Evolutionary conservation across 2,888 invertebrate genomes (phyloP), one percentile per base, ranked within the genome.

Genomic region (Zootermopsis nevadensis): DNA sequence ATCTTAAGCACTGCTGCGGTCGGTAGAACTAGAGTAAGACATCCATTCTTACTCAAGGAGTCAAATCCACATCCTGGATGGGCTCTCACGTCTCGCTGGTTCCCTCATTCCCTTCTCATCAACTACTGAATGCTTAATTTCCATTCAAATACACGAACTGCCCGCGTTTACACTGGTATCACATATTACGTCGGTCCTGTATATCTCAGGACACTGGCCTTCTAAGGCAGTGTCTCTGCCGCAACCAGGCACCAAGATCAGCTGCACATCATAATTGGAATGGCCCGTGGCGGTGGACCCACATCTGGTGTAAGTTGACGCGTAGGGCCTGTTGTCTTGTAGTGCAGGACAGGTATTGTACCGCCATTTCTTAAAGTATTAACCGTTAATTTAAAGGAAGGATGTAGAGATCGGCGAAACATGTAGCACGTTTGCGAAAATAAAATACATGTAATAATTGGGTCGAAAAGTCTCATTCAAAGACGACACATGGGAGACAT

Each of bases 121-220:
- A 87, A 85, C 86, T 86, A 87, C 86, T 87, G 87, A 87, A 88
- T 88, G 87, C 87, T 87, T 88, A 88, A 88, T 88, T 88, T 87
- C 87, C 86, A 88, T 88, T 88, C 86, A 87, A 87, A 86, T 87
- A 85, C 85, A 83, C 85, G 86, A 83, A 83, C 81, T 8, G 33
- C 72, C 35, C 33, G 33, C 72, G 72, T 72, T 72, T 72, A 33
- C 72, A 72, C 72, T 72, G 72, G 72, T 72, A 72, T 31, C 48
- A 35, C 55, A 53, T 24, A 53, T 24, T 53, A 53, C 53, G 8
- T 6, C 24, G 53, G 35, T 33, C 33, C 35, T 72, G 30, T 72
- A 72, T 72, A 72, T 72, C 19, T 10, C 33, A 72, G 3, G 33
- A 33, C 4, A 72, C 72, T 33, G 72, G 33, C 24, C 33, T 31